Base-by-base conservation (phyloP, 2,113 vertebrate species). In the Opisthocomus hoazin region DNA sequence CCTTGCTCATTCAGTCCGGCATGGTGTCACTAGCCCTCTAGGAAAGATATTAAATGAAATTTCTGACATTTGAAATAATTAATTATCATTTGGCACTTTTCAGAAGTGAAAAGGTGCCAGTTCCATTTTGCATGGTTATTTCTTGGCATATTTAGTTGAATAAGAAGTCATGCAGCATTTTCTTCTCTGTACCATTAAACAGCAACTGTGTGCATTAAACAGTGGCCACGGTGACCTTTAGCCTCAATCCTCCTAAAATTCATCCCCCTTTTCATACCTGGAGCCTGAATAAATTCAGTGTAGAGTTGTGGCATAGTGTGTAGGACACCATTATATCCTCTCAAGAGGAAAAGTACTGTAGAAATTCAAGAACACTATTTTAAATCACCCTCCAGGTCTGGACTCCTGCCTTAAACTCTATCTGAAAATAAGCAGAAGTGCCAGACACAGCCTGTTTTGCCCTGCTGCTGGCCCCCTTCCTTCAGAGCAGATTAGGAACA, bases 401-500 rank as follows among this genome's bases (percentile, higher is more conserved):
- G 84, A 87, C 45, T 89, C 48, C 5, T 84, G 87, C 92, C 92
- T 90, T 92, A 93, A 93, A 94, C 63, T 80, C 91, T 63, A 41
- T 84, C 94, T 94, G 92, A 96, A 94, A 96, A 89, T 89, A 95
- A 94, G 94, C 91, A 84, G 94, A 94, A 91, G 77, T 92, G 77
- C 95, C 94, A 96, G 92, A 94, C 69, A 13, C 74, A 84, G 93
- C 81, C 89, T 90, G 75, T 65, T 96, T 89, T 57, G 58, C 91
- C 93, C 84, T 95, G 71, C 91, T 0, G 4, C 87, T 89, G 95
- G 96, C 92, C 93, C 54, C 91, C 46, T 90, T 89, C 77, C 92
- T 94, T 90, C 92, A 76, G 73, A 91, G 94, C 86, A 94, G 88
- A 95, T 95, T 94, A 94, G 91, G 94, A 97, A 87, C 92, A 92